Evolutionary conservation across 2,797 vertebrate species (phyloP).

Genomic region (Aeoliscus strigatus): DNA sequence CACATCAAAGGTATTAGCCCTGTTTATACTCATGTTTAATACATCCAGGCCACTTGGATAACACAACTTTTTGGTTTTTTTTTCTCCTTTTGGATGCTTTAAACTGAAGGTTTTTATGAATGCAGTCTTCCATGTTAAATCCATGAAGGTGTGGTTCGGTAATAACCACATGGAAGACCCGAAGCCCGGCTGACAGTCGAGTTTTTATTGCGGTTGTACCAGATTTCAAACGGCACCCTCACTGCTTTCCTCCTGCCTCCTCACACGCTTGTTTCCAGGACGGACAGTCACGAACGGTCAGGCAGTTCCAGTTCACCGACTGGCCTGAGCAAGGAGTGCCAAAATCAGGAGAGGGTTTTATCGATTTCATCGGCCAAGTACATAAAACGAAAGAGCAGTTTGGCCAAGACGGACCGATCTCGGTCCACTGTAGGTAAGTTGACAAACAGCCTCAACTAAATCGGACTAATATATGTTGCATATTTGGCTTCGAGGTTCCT

Average conservation of each 20-base stretch:
- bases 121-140: slow-evolving; percentile 9
- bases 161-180: slow-evolving; percentile 6
- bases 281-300: slow-evolving; percentile 95
- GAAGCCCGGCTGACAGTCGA: background rate
- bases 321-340: slow-evolving; percentile 99
- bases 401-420: slow-evolving; percentile 97
- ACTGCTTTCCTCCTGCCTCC: slow-evolving; percentile 3
- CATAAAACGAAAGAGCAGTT: slow-evolving; percentile 99
- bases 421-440: slow-evolving; percentile 97
- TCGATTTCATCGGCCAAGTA: slow-evolving; percentile 99
- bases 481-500: too few species aligned
- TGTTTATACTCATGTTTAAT: slow-evolving; percentile 51
- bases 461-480: too few species aligned
- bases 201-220: slow-evolving; percentile 1
- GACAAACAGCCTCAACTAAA: background rate
- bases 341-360: slow-evolving; percentile 99
- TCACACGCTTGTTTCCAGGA: slow-evolving; percentile 79
- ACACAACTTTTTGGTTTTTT: slow-evolving; percentile 34
- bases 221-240: slow-evolving; percentile 6
- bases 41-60: slow-evolving; percentile 56
- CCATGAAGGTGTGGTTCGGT: slow-evolving; percentile 1
- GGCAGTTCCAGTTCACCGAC: slow-evolving; percentile 99
- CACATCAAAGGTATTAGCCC: slow-evolving; percentile 69
- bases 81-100: slow-evolving; percentile 42
- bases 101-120: slow-evolving; percentile 17